phyloP scores from a whole-genome alignment of 2,888 invertebrate genomes.

The Anthrax anthrax region DNA sequence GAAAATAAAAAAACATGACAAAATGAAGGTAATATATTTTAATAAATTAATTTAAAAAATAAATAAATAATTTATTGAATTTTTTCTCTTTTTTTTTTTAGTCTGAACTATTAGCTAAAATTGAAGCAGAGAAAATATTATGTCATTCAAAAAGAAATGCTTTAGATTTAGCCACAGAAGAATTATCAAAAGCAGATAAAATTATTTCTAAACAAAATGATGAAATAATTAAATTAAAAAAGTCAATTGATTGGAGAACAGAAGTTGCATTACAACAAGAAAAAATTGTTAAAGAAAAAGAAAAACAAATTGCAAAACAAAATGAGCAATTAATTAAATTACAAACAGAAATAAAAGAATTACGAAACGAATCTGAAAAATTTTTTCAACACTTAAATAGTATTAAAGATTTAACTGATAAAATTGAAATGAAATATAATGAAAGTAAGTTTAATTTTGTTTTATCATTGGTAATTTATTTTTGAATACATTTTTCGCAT shows the following conservation, averaged over 20 bases:
- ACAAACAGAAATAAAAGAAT: conserved; percentile 18
- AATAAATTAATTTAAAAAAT: not conserved
- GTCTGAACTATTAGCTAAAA: conserved; percentile 28
- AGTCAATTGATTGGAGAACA: conserved; percentile 27
- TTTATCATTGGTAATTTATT: not conserved
- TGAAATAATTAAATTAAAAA: conserved; percentile 23
- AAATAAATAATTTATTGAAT: not conserved
- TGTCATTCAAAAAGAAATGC: conserved; percentile 30
- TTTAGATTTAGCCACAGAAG: conserved; percentile 30
- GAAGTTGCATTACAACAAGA: conserved; percentile 31
- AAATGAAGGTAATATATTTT: conserved; percentile 21
- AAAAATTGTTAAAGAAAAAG: conserved; percentile 24
- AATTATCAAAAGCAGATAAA: conserved; percentile 32
- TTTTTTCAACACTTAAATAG: conserved; percentile 25
- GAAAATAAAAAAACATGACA: conserved; percentile 24
- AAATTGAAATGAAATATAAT: conserved; percentile 27
- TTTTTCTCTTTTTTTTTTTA: conserved; percentile 8
- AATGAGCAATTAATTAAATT: conserved; percentile 20
- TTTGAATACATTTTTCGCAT: no score
- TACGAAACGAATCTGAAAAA: conserved; percentile 19
- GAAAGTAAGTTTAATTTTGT: conserved; percentile 20
- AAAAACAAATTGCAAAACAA: conserved; percentile 17
- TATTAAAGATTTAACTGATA: conserved; percentile 24
- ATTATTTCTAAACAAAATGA: conserved; percentile 29
- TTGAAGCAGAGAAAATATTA: conserved; percentile 32